Evolutionary conservation across 1,140 invertebrate genomes (phyloP), one percentile per base, ranked within the genome.

Genomic region (Leptinotarsa defecta): DNA sequence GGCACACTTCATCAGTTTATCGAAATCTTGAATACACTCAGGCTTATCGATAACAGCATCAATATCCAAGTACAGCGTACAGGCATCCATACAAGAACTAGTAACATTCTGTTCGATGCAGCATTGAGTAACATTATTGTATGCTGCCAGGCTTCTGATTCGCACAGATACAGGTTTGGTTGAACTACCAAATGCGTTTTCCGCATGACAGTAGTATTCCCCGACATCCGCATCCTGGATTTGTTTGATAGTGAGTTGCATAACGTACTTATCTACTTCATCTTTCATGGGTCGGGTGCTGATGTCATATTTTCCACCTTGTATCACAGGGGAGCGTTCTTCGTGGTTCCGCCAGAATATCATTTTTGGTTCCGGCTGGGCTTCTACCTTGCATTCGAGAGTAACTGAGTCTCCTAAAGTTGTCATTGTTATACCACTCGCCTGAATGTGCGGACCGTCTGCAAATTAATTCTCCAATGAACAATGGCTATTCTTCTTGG

Each of bases 1-100:
- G 3, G 93, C 93, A 81, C 94, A 95, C 81, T 91, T 91, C 93
- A 95, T 94, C 19, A 95, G 86, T 81, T 95, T 95, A 84, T 94
- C 91, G 80, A 95, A 93, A 83, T 95, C 94, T 62, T 90, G 88
- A 76, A 94, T 90, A 83, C 94, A 95, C 81, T 94, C 90, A 0
- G 92, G 91, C 62, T 90, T 89, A 19, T 73, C 71, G 6, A 73
- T 73, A 48, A 73, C 92, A 48, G 90, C 89, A 80, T 95, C 93
- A 79, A 95, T 93, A 83, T 95, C 93, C 63, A 95, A 86, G 83
- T 93, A 93, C 84, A 94, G 93, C 43, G 90, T 90, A 86, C 94
- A 95, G 3, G 93, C 93, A 81, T 93, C 92, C 85, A 93, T 91
- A 82, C 94, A 95, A 0, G 87, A 79, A 1, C 90, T 85, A 1